Evolutionary conservation across 2,888 invertebrate genomes (phyloP).

Genomic region (Endotricha flammealis): DNA sequence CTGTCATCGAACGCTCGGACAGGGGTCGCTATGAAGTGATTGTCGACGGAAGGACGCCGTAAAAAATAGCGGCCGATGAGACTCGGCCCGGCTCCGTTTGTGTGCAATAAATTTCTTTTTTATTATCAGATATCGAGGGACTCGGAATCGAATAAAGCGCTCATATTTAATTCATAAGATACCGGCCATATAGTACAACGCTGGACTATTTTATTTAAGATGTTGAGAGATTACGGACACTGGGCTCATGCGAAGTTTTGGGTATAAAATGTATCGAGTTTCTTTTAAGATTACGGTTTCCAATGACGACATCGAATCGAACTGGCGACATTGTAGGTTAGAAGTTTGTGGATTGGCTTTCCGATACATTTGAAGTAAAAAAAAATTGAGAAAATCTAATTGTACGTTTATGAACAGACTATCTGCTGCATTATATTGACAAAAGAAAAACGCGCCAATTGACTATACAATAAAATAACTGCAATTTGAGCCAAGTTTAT

Average conservation of each 20-base stretch:
- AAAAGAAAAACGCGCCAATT: too few relatives aligned
- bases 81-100: constrained; percentile 52
- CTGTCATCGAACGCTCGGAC: constrained; percentile 78
- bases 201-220: constrained; percentile 75
- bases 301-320: neutral
- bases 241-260: constrained; percentile 44
- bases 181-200: constrained; percentile 74
- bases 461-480: too few relatives aligned
- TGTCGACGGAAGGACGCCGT: constrained; percentile 72
- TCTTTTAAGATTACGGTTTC: constrained; percentile 6
- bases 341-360: too few relatives aligned
- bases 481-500: too few relatives aligned
- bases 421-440: too few relatives aligned
- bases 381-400: too few relatives aligned
- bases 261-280: constrained; percentile 29
- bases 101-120: constrained; percentile 77
- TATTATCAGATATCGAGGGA: constrained; percentile 79
- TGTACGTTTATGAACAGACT: too few relatives aligned
- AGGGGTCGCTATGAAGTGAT: constrained; percentile 78
- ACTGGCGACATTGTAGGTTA: too few relatives aligned
- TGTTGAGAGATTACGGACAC: constrained; percentile 66
- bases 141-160: constrained; percentile 78
- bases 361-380: too few relatives aligned
- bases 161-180: constrained; percentile 79
- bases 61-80: constrained; percentile 74